A percentile compares a stretch with the other conserved stretches of the same genome.
Evolutionary conservation across 2,113 vertebrate species (phyloP).

Genomic region (Melanerpes aurifrons): DNA sequence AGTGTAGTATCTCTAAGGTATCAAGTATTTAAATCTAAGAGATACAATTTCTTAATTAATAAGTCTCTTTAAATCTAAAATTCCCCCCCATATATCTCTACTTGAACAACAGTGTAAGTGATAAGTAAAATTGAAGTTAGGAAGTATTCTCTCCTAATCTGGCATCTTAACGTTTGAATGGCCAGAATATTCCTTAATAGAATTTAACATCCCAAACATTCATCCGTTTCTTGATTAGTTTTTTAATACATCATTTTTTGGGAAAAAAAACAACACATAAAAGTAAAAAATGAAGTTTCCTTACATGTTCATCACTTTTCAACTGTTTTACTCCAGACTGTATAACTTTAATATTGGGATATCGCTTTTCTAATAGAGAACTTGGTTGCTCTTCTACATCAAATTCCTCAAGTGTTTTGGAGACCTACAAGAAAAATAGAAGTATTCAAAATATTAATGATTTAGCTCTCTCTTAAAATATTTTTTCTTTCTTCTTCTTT

Average conservation of each 20-base stretch:
- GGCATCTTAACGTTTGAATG: neutral
- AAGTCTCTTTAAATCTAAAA: neutral
- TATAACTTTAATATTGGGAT: slow-evolving; percentile 89
- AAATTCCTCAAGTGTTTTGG: slow-evolving; percentile 91
- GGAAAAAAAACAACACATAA: neutral
- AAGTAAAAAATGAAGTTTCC: neutral
- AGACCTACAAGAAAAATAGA: slow-evolving; percentile 79
- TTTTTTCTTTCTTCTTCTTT: no score
- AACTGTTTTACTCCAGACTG: slow-evolving; percentile 85
- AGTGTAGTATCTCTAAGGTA: neutral
- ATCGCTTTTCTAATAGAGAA: slow-evolving; percentile 82
- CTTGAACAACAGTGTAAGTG: neutral
- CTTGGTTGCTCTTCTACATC: slow-evolving; percentile 88
- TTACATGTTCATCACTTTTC: slow-evolving; percentile 82
- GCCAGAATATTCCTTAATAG: neutral
- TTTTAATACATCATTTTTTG: neutral
- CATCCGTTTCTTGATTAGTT: neutral
- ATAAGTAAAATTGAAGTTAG: neutral
- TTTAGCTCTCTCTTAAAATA: neutral
- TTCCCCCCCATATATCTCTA: neutral
- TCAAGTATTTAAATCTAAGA: neutral
- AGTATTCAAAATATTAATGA: neutral
- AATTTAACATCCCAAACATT: neutral
- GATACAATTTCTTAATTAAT: neutral
- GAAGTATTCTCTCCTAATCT: neutral